phyloP scores from a whole-genome alignment of 2,888 invertebrate species.

The Tachystola acroxantha region DNA sequence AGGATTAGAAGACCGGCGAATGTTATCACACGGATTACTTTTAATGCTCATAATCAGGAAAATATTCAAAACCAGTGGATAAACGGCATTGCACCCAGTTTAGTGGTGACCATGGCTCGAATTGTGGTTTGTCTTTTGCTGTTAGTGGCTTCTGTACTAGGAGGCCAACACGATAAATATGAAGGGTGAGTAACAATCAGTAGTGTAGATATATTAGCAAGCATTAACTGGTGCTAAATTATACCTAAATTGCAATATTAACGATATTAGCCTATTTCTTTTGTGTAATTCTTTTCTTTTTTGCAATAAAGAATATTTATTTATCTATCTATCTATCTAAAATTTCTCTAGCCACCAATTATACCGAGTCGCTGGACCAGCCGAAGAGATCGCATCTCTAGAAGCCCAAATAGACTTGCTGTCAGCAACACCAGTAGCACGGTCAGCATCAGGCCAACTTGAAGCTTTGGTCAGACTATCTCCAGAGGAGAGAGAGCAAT shows the following conservation, averaged over 20 bases:
- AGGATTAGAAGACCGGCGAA: no score
- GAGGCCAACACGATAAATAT: constrained; percentile 59
- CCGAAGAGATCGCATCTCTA: constrained; percentile 35
- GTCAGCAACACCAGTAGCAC: constrained; percentile 38
- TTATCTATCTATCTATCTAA: no score
- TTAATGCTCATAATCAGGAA: no score
- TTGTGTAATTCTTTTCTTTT: no score
- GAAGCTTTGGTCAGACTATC: constrained; percentile 52
- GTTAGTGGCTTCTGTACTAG: constrained; percentile 28
- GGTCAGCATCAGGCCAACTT: constrained; percentile 37
- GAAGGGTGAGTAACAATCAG: constrained; percentile 55
- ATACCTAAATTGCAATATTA: no score
- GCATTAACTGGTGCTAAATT: no score
- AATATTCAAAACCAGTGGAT: no score
- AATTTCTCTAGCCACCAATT: constrained; percentile 55
- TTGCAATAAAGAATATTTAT: no score
- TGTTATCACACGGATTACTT: no score
- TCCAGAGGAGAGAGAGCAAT: constrained; percentile 47
- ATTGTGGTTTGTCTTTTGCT: constrained; percentile 35
- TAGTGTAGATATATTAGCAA: no score
- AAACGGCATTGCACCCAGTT: background rate
- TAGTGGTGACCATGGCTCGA: constrained; percentile 31
- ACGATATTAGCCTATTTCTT: no score
- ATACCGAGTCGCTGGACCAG: constrained; percentile 45
- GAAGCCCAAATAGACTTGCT: constrained; percentile 48